Conservation (phyloP, 92 coral and sea anemone species). For the Porites cylindrica region DNA sequence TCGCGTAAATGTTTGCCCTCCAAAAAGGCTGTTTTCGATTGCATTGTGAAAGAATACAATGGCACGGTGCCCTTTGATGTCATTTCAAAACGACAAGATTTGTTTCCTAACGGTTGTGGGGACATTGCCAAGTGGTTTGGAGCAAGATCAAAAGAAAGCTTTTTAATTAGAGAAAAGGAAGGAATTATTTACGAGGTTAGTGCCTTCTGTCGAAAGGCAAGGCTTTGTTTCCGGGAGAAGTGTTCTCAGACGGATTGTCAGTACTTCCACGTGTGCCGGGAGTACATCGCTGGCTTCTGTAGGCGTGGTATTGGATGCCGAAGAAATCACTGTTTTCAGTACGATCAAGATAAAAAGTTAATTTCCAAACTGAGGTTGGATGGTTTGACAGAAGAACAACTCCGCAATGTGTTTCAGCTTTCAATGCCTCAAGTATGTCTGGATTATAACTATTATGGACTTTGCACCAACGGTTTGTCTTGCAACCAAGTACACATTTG, state of each 20-base stretch:
- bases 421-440: conserved; percentile 60
- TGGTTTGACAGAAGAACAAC: conserved; percentile 47
- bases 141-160: conserved; percentile 28
- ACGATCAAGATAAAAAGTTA: conserved; percentile 12
- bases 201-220: conserved; percentile 48
- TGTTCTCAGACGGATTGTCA: conserved; percentile 35
- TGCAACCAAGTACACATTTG: conserved; percentile 65
- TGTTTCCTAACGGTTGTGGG: conserved; percentile 41
- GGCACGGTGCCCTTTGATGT: conserved; percentile 34
- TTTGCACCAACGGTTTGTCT: neutral
- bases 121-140: conserved; percentile 53
- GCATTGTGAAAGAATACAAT: conserved; percentile 52
- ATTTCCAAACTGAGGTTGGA: conserved; percentile 44
- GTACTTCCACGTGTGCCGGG: conserved; percentile 53
- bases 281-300: conserved; percentile 49
- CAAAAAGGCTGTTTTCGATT: conserved; percentile 58
- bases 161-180: conserved; percentile 38
- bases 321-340: conserved; percentile 40
- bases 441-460: conserved; percentile 34
- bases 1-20: conserved; percentile 3
- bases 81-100: conserved; percentile 38
- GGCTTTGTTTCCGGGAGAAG: conserved; percentile 41
- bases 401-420: conserved; percentile 41
- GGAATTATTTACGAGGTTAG: conserved; percentile 37
- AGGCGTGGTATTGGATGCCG: conserved; percentile 49